Base-by-base conservation (phyloP, 2,113 vertebrate species). In the Centropristis striata region DNA sequence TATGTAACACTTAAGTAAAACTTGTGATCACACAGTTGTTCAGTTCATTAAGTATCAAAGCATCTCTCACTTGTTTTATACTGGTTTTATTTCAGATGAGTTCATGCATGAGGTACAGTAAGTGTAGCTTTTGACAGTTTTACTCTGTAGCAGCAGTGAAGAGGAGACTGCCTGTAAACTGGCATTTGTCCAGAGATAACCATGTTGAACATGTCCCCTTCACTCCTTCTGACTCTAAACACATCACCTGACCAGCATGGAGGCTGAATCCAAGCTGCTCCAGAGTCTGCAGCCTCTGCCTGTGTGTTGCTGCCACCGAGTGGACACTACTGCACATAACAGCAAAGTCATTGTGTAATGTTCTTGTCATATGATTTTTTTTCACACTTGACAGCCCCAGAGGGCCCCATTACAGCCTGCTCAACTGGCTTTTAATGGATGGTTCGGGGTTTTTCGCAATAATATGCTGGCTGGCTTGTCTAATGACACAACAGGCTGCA, bases 221-320 rank as follows among this genome's bases (percentile, higher is more conserved):
- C 41, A 41, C 36, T 28, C 63, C 47, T 36, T n/a, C 2, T 27
- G 23, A 55, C 39, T 27, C 32, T 71, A 4, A 47, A 16, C 14
- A 11, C 54, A 49, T 32, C 54, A 61, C 46, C 65, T 66, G 6
- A 42, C 71, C 67, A 67, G 49, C 54, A 39, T 51, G 25, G 21
- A 39, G 18, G 20, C 21, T 46, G 7, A 23, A 16, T 14, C 8
- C 3, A 15, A 42, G 4, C 53, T 7, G 49, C 7, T 55, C 12
- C 12, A 4, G 1, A 3, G 28, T 16, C 47, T 16, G 1, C 32
- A 32, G 9, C 18, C 18, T 77, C 49, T 39, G 13, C 4, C 27
- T 59, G 74, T 88, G 16, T 46, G 42, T 4, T 80, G 44, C 84
- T 41, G 63, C 79, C 87, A 67, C 18, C 87, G 76, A 58, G 81